Base-by-base conservation (phyloP, 1,140 invertebrate genomes). In the Ladona fulva region DNA sequence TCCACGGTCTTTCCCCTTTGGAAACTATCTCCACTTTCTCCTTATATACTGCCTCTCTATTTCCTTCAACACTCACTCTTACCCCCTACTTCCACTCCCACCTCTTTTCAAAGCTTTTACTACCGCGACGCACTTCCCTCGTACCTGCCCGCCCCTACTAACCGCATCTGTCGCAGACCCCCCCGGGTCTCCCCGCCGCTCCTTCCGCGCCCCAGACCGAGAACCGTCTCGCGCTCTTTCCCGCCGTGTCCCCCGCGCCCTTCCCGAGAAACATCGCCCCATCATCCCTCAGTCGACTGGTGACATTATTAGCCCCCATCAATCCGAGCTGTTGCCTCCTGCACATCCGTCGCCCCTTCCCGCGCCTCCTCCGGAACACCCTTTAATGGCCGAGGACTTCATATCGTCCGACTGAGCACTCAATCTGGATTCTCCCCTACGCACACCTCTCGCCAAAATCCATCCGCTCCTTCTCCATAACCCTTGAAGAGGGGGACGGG, bases 231-330 rank as follows among this genome's bases (percentile, higher is more conserved):
- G 29, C 29, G 52, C 52, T 66, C 52, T 22, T 66, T 66, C 52
- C 52, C 44, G 10, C 44, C 44, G 10, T 52, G 10, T 52, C 44
- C 44, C 44, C 44, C 10, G 19, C 44, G 44, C 44, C 44, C 10
- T 52, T 11, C 44, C 10, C 44, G 44, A 52, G 44, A 10, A 11
- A 10, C 10, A 10, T 10, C 44, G 44, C 19, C 44, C 10, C 52
- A 66, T 66, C 52, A 66, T 66, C 52, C 52, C 52, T 66, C 52
- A 22, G 52, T 6, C 52, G 52, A 22, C 52, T 66, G 52, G 52
- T 66, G 52, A 66, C 52, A 66, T 66, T 66, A 66, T 66, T 66
- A 66, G 52, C 52, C n/a, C 52, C 52, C 52, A 66, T 66, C 52
- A 66, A 66, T 66, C 52, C 52, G 12, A 12, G 52, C 52, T 66